Evolutionary conservation across 2,797 vertebrate species (phyloP), one percentile per base, ranked within the genome.

Genomic region (Hemibagrus guttatus): DNA sequence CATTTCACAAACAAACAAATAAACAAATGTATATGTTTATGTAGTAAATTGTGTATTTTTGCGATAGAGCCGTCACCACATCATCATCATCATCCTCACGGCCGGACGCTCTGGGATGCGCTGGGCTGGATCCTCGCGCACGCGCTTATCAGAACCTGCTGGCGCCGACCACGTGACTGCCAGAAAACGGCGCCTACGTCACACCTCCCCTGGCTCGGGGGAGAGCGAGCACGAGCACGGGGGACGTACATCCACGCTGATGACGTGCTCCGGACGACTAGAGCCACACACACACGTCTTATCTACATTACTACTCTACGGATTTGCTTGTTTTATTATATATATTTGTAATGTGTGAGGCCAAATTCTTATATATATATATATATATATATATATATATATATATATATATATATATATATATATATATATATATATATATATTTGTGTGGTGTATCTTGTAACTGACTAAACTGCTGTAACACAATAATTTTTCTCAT

Each of bases 71-170:
- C 35, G 59, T 68, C 61, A 28, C 3, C 54, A 59, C 35, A 49
- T n/a, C n/a, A n/a, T n/a, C n/a, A n/a, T n/a, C n/a, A n/a, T n/a
- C n/a, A n/a, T 49, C 69, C 35, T 46, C 52, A 1, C 69, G 16
- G 0, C 35, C 12, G 16, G 17, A 17, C 23, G 54, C 83, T 75
- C 28, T 12, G 31, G 86, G 90, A 85, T 54, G 89, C 90, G 79
- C 89, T 90, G 84, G 69, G 84, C 83, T 89, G 13, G 90, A 91
- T 90, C 87, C 54, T 89, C 91, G 93, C 92, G 86, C 90, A 89
- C 63, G 89, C 90, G 86, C 94, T 93, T 94, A 95, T 94, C 88
- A 90, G 89, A 94, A 94, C 89, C 93, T 93, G 92, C 93, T 91
- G 86, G 4, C 80, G n/a, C 8, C 6, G 61, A 58, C 85, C 95